Conservation (phyloP, 2,113 vertebrate genomes). For the Copsychus sechellarum region DNA sequence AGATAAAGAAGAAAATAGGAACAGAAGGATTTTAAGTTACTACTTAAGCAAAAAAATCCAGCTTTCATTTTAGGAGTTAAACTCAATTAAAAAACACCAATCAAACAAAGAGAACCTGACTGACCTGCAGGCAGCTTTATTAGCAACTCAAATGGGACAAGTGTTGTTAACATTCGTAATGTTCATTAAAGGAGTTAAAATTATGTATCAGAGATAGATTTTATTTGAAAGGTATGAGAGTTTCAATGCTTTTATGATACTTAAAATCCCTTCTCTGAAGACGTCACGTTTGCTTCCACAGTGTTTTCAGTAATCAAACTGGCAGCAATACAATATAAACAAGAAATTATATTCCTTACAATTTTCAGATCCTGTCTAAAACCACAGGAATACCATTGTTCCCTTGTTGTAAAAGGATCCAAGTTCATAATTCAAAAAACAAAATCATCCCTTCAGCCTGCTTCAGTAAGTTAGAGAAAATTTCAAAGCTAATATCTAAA, state of each 20-base stretch:
- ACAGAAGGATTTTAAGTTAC: neutral
- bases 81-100: neutral
- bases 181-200: neutral
- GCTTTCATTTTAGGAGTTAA: neutral
- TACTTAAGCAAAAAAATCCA: neutral
- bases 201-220: neutral
- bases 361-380: neutral
- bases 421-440: neutral
- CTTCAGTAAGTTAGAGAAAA: neutral
- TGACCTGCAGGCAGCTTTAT: neutral
- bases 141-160: neutral
- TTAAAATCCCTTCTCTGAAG: neutral
- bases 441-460: neutral
- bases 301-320: neutral
- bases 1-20: neutral
- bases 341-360: neutral
- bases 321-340: neutral
- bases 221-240: neutral
- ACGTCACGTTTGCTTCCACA: neutral
- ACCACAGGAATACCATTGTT: rapidly evolving
- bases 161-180: neutral
- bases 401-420: neutral
- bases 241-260: neutral
- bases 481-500: neutral
- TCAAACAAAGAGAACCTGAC: neutral